These are phyloP conservation scores for Troides oblongomaculatus DNA, from an alignment of 2,888 invertebrate species.

Conservation along the genomic window DNA sequence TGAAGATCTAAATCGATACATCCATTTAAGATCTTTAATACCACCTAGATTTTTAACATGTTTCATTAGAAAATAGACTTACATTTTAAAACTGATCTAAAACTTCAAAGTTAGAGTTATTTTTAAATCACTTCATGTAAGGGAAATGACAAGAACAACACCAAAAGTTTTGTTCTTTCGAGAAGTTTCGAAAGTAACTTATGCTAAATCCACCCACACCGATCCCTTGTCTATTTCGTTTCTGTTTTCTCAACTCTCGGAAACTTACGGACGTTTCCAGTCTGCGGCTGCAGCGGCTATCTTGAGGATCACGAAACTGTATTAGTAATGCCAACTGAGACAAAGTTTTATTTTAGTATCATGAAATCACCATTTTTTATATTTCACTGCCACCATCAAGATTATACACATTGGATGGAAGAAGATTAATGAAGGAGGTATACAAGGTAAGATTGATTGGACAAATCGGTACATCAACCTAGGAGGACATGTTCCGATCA, in stretches of 20 bases:
- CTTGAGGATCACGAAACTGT: not conserved
- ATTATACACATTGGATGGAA: too few relatives aligned
- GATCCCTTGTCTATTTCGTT: constrained; percentile 1
- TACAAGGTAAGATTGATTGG: too few relatives aligned
- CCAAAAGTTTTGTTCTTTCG: constrained; percentile 7
- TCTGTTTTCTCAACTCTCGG: not conserved
- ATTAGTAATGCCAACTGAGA: not conserved
- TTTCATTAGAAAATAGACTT: too few relatives aligned
- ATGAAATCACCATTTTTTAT: not conserved
- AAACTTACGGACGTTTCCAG: not conserved
- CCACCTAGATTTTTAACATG: too few relatives aligned
- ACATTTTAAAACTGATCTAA: not conserved
- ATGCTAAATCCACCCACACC: constrained; percentile 7
- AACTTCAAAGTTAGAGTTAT: not conserved
- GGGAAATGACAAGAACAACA: constrained; percentile 4
- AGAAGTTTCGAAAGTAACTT: constrained; percentile 6
- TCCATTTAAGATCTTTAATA: too few relatives aligned
- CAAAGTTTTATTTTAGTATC: not conserved
- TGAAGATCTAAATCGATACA: too few relatives aligned
- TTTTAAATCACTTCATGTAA: constrained; percentile 2
- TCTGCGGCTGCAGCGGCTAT: not conserved
- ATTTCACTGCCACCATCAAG: not conserved
- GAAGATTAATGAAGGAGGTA: too few relatives aligned
- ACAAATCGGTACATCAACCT: too few relatives aligned
- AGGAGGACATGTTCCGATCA: too few relatives aligned